Evolutionary conservation across 2,888 invertebrate species (phyloP).

Genomic region (Diogma glabrata): DNA sequence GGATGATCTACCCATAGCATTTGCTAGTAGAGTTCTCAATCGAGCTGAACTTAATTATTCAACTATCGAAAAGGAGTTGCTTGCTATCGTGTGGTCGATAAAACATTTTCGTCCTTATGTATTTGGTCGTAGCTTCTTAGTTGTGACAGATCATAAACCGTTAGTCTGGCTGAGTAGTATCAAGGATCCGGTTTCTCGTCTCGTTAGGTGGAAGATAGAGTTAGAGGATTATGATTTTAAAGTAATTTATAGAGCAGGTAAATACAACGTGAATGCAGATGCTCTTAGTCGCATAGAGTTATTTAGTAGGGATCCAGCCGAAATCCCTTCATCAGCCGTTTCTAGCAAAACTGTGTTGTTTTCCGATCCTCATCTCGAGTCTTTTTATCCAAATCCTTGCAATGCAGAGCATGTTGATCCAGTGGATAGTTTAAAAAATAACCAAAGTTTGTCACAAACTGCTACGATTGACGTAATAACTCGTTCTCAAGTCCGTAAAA

Average conservation of each 20-base stretch:
- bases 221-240: slow-evolving; percentile 23
- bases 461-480: too few species aligned
- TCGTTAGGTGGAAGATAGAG: slow-evolving; percentile 22
- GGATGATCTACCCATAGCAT: slow-evolving; percentile 21
- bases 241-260: slow-evolving; percentile 20
- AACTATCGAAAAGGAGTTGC: slow-evolving; percentile 22
- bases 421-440: too few species aligned
- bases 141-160: slow-evolving; percentile 22
- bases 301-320: too few species aligned
- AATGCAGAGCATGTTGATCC: too few species aligned
- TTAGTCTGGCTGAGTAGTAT: slow-evolving; percentile 18
- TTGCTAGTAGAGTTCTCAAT: slow-evolving; percentile 20
- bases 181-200: slow-evolving; percentile 17
- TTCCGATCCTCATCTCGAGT: too few species aligned
- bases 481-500: too few species aligned
- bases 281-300: slow-evolving; percentile 11
- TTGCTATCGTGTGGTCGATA: slow-evolving; percentile 20
- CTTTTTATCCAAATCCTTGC: too few species aligned
- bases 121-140: slow-evolving; percentile 19
- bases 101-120: slow-evolving; percentile 22
- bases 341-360: too few species aligned
- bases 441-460: too few species aligned
- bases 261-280: slow-evolving; percentile 19
- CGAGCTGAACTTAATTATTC: slow-evolving; percentile 18
- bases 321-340: too few species aligned